Conservation (phyloP, 2,888 invertebrate genomes). For the Yponomeuta evonymella region DNA sequence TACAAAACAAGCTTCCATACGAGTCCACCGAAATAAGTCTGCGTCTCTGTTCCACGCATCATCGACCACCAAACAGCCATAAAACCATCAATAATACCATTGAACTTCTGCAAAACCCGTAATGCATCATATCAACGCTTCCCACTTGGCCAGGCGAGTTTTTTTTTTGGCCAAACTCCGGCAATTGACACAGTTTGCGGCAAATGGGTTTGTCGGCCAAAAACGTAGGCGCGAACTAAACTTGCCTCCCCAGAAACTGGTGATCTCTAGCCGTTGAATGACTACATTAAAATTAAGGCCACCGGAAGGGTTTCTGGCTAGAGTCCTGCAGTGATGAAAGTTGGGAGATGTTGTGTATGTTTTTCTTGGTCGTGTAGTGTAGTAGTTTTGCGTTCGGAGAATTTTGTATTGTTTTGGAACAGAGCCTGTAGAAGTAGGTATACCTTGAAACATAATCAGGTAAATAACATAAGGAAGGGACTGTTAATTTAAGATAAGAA, state of each 20-base stretch:
- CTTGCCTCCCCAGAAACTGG: neutral
- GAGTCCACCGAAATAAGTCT: too few species aligned
- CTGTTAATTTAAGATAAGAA: too few species aligned
- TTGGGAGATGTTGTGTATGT: neutral
- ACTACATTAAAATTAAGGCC: neutral
- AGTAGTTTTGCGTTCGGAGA: neutral
- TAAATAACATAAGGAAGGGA: too few species aligned
- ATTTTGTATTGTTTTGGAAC: neutral
- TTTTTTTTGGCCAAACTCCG: slow-evolving; percentile 39
- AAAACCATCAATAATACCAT: neutral
- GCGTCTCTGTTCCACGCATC: too few species aligned
- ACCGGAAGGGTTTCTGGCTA: neutral
- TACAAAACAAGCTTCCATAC: too few species aligned
- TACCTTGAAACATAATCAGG: neutral
- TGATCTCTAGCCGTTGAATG: neutral
- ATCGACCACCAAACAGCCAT: too few species aligned
- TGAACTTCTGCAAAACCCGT: neutral
- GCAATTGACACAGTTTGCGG: slow-evolving; percentile 60
- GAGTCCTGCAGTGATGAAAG: neutral
- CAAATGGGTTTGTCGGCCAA: slow-evolving; percentile 54
- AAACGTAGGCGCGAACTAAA: slow-evolving; percentile 39
- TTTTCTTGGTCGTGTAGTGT: neutral
- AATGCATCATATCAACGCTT: slow-evolving; percentile 18
- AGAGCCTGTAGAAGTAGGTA: neutral
- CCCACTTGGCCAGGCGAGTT: slow-evolving; percentile 52